These are phyloP conservation scores for Hiodon alosoides DNA, from an alignment of 2,113 vertebrate species.

Conservation along the genomic window DNA sequence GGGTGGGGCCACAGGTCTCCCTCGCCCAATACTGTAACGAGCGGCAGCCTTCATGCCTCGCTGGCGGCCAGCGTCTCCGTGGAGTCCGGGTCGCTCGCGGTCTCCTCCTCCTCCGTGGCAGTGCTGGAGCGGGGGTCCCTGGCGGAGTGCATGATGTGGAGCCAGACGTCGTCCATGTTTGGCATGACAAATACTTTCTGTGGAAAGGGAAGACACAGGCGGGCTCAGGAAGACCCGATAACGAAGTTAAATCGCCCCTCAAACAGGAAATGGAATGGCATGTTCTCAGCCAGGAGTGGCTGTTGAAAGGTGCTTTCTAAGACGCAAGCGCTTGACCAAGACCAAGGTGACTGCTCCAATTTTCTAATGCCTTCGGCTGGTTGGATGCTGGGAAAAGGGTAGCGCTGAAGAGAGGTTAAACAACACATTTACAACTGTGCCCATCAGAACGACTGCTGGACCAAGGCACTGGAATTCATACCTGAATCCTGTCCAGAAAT, in stretches of 20 bases:
- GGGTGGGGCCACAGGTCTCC: constrained; percentile 28
- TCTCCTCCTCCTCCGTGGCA: constrained; percentile 32
- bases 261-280: no score
- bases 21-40: constrained; percentile 69
- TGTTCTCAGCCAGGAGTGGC: not conserved
- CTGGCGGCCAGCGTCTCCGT: constrained; percentile 39
- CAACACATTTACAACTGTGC: no score
- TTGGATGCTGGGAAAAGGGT: no score
- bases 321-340: not conserved
- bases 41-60: constrained; percentile 55
- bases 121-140: constrained; percentile 77
- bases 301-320: not conserved
- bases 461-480: not conserved
- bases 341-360: no score
- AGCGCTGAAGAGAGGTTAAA: no score
- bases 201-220: not conserved
- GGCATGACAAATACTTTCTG: constrained; percentile 98
- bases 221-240: not conserved
- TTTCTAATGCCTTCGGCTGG: no score
- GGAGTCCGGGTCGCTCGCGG: constrained; percentile 27
- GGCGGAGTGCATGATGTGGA: constrained; percentile 90
- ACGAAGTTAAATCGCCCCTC: no score
- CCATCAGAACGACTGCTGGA: no score
- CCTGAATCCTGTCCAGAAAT: not conserved
- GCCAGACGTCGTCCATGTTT: constrained; percentile 95